A percentile compares a stretch with the other conserved stretches of the same genome.
phyloP scores from a whole-genome alignment of 2,797 vertebrate genomes.

The Alca torda region DNA sequence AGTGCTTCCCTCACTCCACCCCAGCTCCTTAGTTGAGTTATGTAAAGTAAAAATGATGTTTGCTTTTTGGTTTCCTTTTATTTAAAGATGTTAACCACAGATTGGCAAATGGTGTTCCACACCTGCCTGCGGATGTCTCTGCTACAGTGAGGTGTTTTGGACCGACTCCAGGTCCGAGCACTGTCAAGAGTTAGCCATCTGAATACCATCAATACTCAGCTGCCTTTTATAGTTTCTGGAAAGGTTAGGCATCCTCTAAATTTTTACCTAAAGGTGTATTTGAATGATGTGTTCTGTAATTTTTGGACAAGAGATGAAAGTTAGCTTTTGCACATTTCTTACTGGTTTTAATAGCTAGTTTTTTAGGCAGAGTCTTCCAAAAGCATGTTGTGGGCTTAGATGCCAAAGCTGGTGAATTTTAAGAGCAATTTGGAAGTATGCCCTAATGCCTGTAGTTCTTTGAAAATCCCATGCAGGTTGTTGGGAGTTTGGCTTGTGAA shows the following conservation, averaged over 20 bases:
- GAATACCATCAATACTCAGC: conserved; percentile 11
- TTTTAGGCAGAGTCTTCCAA: not conserved
- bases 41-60: not conserved
- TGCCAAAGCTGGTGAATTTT: not conserved
- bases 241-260: conserved; percentile 6
- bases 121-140: not conserved
- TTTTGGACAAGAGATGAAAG: conserved; percentile 14
- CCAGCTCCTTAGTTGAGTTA: not conserved
- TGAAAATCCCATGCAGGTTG: not conserved
- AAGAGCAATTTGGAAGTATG: not conserved
- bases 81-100: conserved; percentile 21
- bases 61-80: conserved; percentile 43
- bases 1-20: not conserved
- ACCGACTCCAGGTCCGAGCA: not conserved
- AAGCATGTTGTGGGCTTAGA: not conserved
- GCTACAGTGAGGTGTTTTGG: not conserved
- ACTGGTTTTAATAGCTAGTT: not conserved
- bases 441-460: not conserved
- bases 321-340: not conserved
- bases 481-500: not conserved
- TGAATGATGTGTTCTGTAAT: conserved; percentile 12
- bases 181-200: conserved; percentile 24
- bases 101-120: not conserved
- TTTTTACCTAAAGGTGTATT: conserved; percentile 32
- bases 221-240: conserved; percentile 42